Percentiles rank a stretch among this genome's conserved stretches.
phyloP scores from a whole-genome alignment of 2,888 invertebrate genomes.

The Caenorhabditis angaria region DNA sequence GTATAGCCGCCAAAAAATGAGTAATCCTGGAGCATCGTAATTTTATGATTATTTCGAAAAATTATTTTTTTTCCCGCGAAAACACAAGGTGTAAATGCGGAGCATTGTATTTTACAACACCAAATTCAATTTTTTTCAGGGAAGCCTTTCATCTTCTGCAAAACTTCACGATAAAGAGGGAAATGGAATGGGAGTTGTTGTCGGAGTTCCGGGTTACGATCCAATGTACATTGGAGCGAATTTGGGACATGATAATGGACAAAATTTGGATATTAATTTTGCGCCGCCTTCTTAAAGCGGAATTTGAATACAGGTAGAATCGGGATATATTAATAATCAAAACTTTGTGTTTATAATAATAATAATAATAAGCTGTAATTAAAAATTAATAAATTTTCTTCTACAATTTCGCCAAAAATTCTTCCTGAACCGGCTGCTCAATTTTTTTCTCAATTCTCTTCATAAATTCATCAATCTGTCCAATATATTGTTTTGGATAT shows the following conservation, averaged over 20 bases:
- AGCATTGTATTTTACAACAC: background rate
- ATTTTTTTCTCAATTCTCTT: constrained; percentile 5
- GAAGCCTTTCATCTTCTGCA: constrained; percentile 46
- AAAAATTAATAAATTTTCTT: too few species aligned
- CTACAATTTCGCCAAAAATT: background rate
- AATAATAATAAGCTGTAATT: too few species aligned
- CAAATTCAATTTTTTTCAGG: constrained; percentile 18
- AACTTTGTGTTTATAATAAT: background rate
- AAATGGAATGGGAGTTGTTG: constrained; percentile 49
- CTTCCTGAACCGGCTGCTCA: too few species aligned
- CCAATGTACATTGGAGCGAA: constrained; percentile 51
- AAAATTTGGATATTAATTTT: constrained; percentile 38
- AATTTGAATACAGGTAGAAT: too few species aligned
- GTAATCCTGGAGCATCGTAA: too few species aligned
- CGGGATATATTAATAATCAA: background rate
- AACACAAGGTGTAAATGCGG: too few species aligned
- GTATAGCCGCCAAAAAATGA: background rate
- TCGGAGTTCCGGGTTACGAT: constrained; percentile 54
- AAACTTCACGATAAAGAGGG: constrained; percentile 47
- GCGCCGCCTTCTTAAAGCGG: constrained; percentile 32
- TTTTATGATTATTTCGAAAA: too few species aligned
- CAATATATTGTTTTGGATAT: constrained; percentile 30
- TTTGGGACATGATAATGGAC: constrained; percentile 41
- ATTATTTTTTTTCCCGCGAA: too few species aligned
- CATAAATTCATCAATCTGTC: constrained; percentile 23